A percentile compares a stretch with the other conserved stretches of the same genome.
Conservation (phyloP, 2,113 vertebrate species). For the Istiophorus platypterus region DNA sequence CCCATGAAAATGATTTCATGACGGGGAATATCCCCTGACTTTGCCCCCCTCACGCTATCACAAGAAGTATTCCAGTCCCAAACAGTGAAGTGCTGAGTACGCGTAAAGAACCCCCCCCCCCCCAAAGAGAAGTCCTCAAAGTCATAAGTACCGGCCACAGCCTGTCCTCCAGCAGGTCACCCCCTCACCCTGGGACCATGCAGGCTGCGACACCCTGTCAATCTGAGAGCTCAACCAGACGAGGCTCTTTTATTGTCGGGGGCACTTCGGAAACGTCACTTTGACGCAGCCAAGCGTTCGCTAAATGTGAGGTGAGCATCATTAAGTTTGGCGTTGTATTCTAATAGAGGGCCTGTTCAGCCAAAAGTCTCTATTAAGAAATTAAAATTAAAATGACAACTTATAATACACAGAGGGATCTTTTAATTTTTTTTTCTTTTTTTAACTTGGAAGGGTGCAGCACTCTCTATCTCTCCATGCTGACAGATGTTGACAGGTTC, state of each 20-base stretch:
- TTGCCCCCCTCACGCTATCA: neutral
- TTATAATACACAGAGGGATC: neutral
- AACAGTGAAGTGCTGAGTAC: conserved; percentile 16
- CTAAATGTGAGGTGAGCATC: neutral
- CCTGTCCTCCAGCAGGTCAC: conserved; percentile 27
- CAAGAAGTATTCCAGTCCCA: neutral
- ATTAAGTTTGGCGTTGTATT: neutral
- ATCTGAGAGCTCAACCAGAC: conserved; percentile 4
- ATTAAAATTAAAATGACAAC: neutral
- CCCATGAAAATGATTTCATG: neutral
- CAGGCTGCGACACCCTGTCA: neutral
- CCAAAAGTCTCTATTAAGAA: neutral
- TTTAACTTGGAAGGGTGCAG: neutral
- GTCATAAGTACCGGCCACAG: neutral
- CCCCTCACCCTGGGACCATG: neutral
- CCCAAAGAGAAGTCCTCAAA: conserved; percentile 19
- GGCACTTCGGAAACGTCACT: neutral
- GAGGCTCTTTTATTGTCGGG: conserved; percentile 6
- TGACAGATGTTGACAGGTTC: conserved; percentile 43
- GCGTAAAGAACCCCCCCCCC: neutral
- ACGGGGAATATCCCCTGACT: neutral
- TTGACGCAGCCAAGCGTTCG: neutral
- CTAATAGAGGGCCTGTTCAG: neutral
- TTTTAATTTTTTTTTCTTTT: neutral
- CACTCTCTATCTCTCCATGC: neutral